These are phyloP conservation scores for Ormia ochracea DNA, from an alignment of 2,888 invertebrate genomes.

Conservation along the genomic window DNA sequence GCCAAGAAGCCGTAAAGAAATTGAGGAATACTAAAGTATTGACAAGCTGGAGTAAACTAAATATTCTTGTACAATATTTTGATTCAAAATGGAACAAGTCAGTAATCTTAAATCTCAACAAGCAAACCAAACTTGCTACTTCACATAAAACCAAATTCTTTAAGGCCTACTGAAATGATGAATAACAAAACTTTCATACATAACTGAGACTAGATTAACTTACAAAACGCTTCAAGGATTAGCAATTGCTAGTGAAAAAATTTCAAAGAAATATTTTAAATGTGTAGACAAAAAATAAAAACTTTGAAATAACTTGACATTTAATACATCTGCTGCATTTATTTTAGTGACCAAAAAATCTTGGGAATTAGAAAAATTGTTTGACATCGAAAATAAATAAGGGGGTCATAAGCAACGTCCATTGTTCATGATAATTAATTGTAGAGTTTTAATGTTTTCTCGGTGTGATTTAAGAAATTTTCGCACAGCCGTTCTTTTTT, in stretches of 20 bases:
- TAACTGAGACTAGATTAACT: not conserved
- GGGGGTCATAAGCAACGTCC: constrained; percentile 31
- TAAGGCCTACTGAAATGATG: not conserved
- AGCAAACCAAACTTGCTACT: not conserved
- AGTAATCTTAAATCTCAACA: not conserved
- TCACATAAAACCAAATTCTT: not conserved
- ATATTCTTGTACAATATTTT: not conserved
- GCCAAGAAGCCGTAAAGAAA: too few species aligned
- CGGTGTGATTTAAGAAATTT: constrained; percentile 37
- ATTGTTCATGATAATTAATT: constrained; percentile 18
- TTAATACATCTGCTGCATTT: constrained; percentile 13
- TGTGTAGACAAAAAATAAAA: constrained; percentile 40
- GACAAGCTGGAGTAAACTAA: too few species aligned
- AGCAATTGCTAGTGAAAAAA: not conserved
- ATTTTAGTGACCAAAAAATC: not conserved
- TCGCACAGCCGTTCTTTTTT: constrained; percentile 54
- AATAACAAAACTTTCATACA: not conserved
- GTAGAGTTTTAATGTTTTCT: not conserved
- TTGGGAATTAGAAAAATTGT: constrained; percentile 2
- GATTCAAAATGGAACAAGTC: constrained; percentile 15
- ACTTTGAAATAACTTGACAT: not conserved
- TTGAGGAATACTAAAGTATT: not conserved
- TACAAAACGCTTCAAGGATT: not conserved
- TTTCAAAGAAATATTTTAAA: not conserved
- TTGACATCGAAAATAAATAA: constrained; percentile 35